Conservation (phyloP, 2,113 vertebrate genomes). For the Pachypanchax playfairii region DNA sequence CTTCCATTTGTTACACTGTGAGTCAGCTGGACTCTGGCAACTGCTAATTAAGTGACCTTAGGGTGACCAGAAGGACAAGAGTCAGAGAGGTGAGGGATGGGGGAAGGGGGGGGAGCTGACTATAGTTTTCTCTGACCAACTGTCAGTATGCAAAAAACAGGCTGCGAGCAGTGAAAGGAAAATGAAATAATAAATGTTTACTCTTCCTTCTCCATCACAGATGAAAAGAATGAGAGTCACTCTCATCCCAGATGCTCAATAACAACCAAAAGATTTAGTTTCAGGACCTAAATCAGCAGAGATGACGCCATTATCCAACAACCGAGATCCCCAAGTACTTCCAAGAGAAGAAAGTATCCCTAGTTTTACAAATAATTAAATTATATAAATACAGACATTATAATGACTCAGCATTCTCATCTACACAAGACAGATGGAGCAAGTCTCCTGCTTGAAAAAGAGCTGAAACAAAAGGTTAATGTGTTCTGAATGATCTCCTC, state of each 20-base stretch:
- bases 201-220: background rate
- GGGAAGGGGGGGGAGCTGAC: background rate
- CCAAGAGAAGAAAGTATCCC: no score
- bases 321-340: no score
- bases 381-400: no score
- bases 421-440: no score
- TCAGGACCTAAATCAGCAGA: background rate
- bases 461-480: no score
- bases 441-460: no score
- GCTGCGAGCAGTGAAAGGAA: conserved; percentile 8
- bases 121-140: conserved; percentile 29
- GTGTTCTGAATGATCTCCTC: no score
- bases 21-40: conserved; percentile 43
- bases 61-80: conserved; percentile 30
- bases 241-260: conserved; percentile 21
- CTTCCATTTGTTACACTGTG: conserved; percentile 10
- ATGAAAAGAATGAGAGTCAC: background rate
- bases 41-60: conserved; percentile 37
- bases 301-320: background rate
- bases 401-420: no score
- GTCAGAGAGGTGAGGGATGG: background rate
- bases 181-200: background rate
- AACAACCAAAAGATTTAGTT: background rate
- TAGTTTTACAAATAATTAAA: no score
- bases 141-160: conserved; percentile 26